Evolutionary conservation across 2,113 vertebrate genomes (phyloP).

Genomic region (Barnardius zonarius): DNA sequence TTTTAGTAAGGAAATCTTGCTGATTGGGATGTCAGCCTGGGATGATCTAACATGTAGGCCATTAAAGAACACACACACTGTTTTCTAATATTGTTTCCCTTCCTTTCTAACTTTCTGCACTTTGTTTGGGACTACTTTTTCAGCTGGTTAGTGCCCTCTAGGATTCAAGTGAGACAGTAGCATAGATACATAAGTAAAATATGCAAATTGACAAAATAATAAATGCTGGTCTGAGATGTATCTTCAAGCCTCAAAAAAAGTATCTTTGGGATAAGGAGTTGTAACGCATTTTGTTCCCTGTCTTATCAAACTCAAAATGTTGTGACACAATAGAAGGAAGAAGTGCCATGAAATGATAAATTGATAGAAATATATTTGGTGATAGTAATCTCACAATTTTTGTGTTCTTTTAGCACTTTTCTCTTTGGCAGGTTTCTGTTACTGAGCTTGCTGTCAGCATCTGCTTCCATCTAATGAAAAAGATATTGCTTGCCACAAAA

Average conservation of each 20-base stretch:
- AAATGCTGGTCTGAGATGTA: not conserved
- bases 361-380: not conserved
- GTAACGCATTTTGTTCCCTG: not conserved
- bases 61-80: not conserved
- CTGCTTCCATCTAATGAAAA: conserved; percentile 13
- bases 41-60: not conserved
- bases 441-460: not conserved
- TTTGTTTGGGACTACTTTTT: not conserved
- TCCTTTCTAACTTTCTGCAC: not conserved
- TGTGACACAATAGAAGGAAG: not conserved
- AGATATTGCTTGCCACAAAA: conserved; percentile 3
- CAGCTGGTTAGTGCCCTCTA: not conserved
- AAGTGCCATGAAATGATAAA: not conserved
- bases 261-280: not conserved
- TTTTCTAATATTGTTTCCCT: not conserved
- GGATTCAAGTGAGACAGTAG: not conserved
- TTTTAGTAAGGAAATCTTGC: not conserved
- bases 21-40: not conserved
- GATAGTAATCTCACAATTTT: not conserved
- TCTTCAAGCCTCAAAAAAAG: not conserved
- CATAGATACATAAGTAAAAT: not conserved
- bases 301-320: not conserved
- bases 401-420: not conserved
- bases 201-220: not conserved
- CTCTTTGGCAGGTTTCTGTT: not conserved